Percentiles rank a stretch among this genome's conserved stretches.
phyloP scores from a whole-genome alignment of 2,797 vertebrate species.

The Dallia pectoralis region DNA sequence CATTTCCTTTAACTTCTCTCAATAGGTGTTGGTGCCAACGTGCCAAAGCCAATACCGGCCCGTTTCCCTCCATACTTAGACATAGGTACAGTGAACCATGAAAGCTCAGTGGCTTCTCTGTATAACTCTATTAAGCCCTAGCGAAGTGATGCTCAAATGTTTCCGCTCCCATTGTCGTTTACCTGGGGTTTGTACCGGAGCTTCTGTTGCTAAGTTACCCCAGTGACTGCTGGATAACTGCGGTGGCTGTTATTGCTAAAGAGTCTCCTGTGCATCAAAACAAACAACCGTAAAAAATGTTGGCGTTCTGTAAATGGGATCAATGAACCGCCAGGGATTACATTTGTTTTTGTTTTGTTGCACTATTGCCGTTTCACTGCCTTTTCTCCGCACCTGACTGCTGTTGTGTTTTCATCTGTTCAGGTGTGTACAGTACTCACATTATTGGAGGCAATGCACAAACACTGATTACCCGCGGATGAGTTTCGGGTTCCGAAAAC shows the following conservation, averaged over 20 bases:
- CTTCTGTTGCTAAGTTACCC: slow-evolving; percentile 23
- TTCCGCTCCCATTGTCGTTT: background rate
- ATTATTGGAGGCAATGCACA: background rate
- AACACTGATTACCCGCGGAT: background rate
- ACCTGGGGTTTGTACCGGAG: background rate
- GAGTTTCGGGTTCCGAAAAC: background rate
- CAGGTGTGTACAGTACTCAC: background rate
- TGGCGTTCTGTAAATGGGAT: slow-evolving; percentile 8
- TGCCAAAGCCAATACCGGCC: background rate
- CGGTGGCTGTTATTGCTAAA: background rate
- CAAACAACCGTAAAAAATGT: slow-evolving; percentile 5
- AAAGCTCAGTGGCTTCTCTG: background rate
- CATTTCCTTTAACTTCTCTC: background rate
- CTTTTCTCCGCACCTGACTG: background rate
- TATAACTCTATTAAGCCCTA: background rate
- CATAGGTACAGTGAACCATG: background rate
- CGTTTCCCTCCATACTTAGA: background rate
- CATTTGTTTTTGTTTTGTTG: slow-evolving; percentile 2
- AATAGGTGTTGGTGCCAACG: background rate
- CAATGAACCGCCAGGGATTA: background rate
- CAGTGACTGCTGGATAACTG: background rate
- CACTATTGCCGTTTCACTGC: background rate
- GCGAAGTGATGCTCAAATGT: background rate
- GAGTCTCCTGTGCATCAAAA: background rate
- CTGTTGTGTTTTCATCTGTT: background rate